Conservation (phyloP, 2,888 invertebrate genomes). For the Ormia ochracea region DNA sequence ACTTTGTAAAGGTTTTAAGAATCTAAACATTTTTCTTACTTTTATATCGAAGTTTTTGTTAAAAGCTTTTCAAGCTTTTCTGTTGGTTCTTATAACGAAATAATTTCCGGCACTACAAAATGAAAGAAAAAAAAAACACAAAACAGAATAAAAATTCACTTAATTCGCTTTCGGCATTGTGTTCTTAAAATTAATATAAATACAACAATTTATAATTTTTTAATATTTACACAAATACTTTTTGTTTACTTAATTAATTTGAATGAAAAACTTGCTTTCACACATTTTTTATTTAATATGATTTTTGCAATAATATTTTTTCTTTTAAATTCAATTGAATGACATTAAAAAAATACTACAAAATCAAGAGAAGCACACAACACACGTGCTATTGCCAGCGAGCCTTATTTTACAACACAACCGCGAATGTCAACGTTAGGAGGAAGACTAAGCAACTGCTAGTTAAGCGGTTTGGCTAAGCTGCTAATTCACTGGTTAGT, state of each 20-base stretch:
- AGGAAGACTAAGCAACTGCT: slow-evolving; percentile 53
- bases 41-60: not conserved
- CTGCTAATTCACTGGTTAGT: slow-evolving; percentile 41
- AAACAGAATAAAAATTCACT: not conserved
- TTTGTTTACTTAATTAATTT: slow-evolving; percentile 5
- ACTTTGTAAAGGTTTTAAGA: not conserved
- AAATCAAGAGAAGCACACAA: not conserved
- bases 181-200: too few relatives aligned
- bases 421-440: slow-evolving; percentile 59
- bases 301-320: not conserved
- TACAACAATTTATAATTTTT: not conserved
- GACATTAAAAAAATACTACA: not conserved
- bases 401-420: slow-evolving; percentile 50
- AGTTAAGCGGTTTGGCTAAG: slow-evolving; percentile 50
- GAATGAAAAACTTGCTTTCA: not conserved
- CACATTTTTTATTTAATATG: not conserved
- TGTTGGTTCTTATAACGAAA: not conserved
- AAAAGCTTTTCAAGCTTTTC: not conserved
- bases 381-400: slow-evolving; percentile 21
- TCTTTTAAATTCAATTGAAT: not conserved
- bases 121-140: too few relatives aligned
- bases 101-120: not conserved
- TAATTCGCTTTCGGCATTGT: not conserved
- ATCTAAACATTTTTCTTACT: slow-evolving; percentile 32
- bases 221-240: not conserved